Evolutionary conservation across 2,888 invertebrate species (phyloP), one percentile per base, ranked within the genome.

Genomic region (Drosophila parthenogenetica): DNA sequence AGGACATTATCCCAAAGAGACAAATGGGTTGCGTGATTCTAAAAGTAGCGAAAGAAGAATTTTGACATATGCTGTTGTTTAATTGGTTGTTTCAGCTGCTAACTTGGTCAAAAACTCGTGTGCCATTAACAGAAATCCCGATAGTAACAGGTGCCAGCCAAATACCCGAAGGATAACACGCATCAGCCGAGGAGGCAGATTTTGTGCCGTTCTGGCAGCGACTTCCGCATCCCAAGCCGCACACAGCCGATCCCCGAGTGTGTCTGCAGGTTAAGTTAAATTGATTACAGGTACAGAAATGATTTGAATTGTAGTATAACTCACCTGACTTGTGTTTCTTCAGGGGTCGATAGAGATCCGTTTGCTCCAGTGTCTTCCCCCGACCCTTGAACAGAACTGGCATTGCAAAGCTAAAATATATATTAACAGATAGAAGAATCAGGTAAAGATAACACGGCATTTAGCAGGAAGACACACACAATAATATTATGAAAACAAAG

Each of bases 331-430:
- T 93, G 91, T 97, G 97, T 17, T 93, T 93, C 40, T 92, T 93
- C 42, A 95, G 93, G 0, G 96, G 94, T 77, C 95, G 94, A 87
- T 95, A 95, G 37, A 98, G 93, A 92, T 98, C 98, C 39, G 94
- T 93, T 48, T 95, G 93, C 72, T 95, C 95, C 62, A 97, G 91
- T 48, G 95, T 94, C 83, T 96, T 95, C 62, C 93, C 93, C 79
- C 95, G 94, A 0, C 97, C 97, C 89, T 94, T 94, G 79, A 94
- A 94, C 92, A 97, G 96, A 77, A 96, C 92, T 3, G 95, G 95
- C 84, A 96, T 93, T 57, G 96, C 95, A 95, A 97, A 97, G 92
- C 96, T 96, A 37, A n/a, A 54, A 29, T 29, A 1, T 19, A 5
- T 8, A 22, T 13, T 17, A 29, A 29, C 8, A 2, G 10, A 57